A percentile compares a stretch with the other conserved stretches of the same genome.
These are phyloP conservation scores for Progne subis DNA, from an alignment of 2,113 vertebrate species.

Conservation along the genomic window DNA sequence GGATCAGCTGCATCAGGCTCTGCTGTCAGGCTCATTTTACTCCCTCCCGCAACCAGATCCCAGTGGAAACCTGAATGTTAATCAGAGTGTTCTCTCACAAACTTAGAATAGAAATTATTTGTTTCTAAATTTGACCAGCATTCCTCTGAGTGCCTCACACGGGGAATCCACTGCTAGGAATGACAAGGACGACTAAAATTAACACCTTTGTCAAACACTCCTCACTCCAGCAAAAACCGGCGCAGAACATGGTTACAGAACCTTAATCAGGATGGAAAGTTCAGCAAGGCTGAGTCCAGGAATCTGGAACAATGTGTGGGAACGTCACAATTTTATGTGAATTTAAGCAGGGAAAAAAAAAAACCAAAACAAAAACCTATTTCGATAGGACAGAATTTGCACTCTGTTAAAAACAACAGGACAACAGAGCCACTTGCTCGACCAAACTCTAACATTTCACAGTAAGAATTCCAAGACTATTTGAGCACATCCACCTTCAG, in stretches of 20 bases:
- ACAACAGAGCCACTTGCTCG: background rate
- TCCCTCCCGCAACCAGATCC: background rate
- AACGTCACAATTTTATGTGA: background rate
- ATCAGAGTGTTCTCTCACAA: background rate
- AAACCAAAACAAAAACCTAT: too few relatives aligned
- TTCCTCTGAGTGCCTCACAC: background rate
- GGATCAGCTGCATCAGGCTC: background rate
- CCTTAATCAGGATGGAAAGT: background rate
- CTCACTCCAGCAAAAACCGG: background rate
- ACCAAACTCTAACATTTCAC: background rate
- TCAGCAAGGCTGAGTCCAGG: background rate
- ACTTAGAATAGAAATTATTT: conserved; percentile 6
- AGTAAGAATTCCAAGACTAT: background rate
- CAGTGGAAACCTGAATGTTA: background rate
- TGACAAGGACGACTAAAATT: background rate
- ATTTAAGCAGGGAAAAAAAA: background rate
- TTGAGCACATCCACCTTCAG: background rate
- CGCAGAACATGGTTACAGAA: background rate
- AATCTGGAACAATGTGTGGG: rapidly evolving
- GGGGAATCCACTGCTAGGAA: background rate
- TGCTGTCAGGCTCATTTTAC: background rate
- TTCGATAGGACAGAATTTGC: background rate
- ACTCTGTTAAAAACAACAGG: background rate
- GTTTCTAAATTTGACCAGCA: conserved; percentile 1
- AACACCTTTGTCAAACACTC: background rate